phyloP scores from a whole-genome alignment of 2,113 vertebrate species.

The Boulengeromyrus knoepffleri region DNA sequence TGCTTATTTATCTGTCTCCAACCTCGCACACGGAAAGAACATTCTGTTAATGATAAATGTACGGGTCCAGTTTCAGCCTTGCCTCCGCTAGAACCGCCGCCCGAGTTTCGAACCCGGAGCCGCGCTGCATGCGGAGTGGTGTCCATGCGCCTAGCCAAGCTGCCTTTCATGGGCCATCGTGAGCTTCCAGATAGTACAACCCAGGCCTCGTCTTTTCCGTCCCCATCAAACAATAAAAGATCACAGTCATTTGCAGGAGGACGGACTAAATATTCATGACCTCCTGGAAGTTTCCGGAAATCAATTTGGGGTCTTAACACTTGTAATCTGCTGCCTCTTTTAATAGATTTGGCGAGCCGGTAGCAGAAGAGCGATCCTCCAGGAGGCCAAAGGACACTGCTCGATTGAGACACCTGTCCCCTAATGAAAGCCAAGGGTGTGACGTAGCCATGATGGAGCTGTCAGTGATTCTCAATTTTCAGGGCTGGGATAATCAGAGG shows the following conservation, averaged over 20 bases:
- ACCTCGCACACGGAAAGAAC: not conserved
- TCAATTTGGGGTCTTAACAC: conserved; percentile 31
- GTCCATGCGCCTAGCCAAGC: not conserved
- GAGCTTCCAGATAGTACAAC: not conserved
- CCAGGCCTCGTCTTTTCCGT: not conserved
- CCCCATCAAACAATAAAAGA: not conserved
- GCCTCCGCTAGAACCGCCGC: not conserved
- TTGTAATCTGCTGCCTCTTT: conserved; percentile 25
- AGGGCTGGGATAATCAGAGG: conserved; percentile 14
- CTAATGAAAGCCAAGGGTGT: not conserved
- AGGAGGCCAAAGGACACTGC: conserved; percentile 9
- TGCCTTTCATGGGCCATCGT: not conserved
- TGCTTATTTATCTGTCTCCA: not conserved
- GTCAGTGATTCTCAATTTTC: not conserved
- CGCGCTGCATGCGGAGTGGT: not conserved
- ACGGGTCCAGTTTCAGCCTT: not conserved
- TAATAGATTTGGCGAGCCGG: conserved; percentile 22
- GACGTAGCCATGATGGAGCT: not conserved
- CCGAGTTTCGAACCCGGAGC: not conserved
- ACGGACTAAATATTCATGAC: conserved; percentile 5
- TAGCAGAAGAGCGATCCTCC: conserved; percentile 9
- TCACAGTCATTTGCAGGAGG: not conserved
- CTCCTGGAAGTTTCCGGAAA: conserved; percentile 17
- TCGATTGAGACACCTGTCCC: not conserved
- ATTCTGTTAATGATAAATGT: not conserved